These are phyloP conservation scores for Trissolcus japonicus DNA, from an alignment of 2,888 invertebrate genomes.

Conservation along the genomic window DNA sequence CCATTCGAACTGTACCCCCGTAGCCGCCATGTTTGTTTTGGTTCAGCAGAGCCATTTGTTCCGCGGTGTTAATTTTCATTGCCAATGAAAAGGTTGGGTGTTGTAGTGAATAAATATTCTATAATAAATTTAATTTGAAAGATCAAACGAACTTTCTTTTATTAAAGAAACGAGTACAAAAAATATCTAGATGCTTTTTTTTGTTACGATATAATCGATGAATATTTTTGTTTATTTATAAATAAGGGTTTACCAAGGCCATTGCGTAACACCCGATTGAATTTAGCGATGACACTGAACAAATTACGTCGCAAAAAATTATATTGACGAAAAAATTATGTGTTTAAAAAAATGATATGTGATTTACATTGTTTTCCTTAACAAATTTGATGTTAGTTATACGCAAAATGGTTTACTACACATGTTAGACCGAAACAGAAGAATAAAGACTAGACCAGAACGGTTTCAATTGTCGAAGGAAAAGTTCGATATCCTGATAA, in stretches of 20 bases:
- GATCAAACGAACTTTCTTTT: too few relatives aligned
- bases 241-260: not conserved
- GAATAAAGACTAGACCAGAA: constrained; percentile 96
- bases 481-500: constrained; percentile 96
- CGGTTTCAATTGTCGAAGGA: constrained; percentile 93
- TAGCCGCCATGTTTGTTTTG: too few relatives aligned
- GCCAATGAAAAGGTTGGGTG: too few relatives aligned
- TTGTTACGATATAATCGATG: not conserved
- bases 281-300: not conserved
- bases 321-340: not conserved
- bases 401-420: constrained; percentile 98
- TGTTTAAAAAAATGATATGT: not conserved
- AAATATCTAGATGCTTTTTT: not conserved
- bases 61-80: too few relatives aligned
- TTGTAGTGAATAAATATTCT: too few relatives aligned
- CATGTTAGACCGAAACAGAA: constrained; percentile 97
- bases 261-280: not conserved
- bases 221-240: not conserved
- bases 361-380: constrained; percentile 63
- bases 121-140: too few relatives aligned
- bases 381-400: constrained; percentile 79
- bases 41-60: too few relatives aligned
- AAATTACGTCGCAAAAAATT: too few relatives aligned
- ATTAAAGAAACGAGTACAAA: too few relatives aligned
- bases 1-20: too few relatives aligned